Conservation (phyloP, 2,888 invertebrate species). For the Eretmocerus hayati region DNA sequence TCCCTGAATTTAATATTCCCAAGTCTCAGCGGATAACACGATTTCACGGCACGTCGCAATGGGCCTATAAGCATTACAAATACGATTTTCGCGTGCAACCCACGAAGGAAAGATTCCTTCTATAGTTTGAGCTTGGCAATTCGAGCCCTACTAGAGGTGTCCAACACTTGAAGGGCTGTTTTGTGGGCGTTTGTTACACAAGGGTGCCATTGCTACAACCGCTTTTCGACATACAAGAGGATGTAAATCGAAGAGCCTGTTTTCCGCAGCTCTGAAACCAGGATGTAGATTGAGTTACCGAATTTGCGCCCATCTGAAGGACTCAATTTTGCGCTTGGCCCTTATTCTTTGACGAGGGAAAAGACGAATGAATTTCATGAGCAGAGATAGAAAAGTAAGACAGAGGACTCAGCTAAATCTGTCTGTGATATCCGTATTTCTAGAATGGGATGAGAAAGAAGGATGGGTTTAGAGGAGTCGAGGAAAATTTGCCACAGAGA, state of each 20-base stretch:
- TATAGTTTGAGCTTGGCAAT: too few relatives aligned
- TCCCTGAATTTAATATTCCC: constrained; percentile 41
- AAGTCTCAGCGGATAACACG: constrained; percentile 36
- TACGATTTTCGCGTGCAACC: constrained; percentile 9
- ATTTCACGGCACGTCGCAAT: constrained; percentile 39
- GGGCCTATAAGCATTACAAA: constrained; percentile 22
- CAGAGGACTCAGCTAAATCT: too few relatives aligned
- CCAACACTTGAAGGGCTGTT: too few relatives aligned
- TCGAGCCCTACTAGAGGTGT: not conserved
- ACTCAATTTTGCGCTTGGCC: not conserved
- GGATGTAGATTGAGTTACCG: constrained; percentile 13
- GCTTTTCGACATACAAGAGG: not conserved
- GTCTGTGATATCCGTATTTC: too few relatives aligned
- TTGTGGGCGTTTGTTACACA: too few relatives aligned
- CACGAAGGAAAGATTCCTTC: not conserved
- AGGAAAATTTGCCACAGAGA: constrained; percentile 6
- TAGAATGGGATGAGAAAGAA: constrained; percentile 11
- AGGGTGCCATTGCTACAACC: too few relatives aligned
- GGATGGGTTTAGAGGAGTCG: constrained; percentile 1
- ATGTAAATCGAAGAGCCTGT: constrained; percentile 4
- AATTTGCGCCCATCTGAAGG: constrained; percentile 3
- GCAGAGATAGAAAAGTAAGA: too few relatives aligned
- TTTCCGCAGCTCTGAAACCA: constrained; percentile 4
- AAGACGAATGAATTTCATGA: not conserved
- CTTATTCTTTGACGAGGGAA: not conserved